Conservation (phyloP, 2,888 invertebrate genomes). For the Euproctis similis region DNA sequence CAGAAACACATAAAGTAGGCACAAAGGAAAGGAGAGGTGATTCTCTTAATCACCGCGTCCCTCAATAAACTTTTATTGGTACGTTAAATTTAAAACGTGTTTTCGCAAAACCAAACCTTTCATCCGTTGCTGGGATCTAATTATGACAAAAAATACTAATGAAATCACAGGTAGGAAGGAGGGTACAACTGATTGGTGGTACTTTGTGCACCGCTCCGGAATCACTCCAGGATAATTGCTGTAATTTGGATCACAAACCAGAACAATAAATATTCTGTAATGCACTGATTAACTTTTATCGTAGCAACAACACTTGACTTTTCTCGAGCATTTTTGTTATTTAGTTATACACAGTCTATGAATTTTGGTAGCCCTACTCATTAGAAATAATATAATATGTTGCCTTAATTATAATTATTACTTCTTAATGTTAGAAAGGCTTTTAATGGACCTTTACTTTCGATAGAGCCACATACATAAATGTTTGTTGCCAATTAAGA, state of each 20-base stretch:
- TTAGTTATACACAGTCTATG: too few relatives aligned
- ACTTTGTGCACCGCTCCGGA: constrained; percentile 12
- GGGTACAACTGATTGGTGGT: constrained; percentile 12
- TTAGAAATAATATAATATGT: too few relatives aligned
- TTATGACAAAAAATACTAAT: constrained; percentile 21
- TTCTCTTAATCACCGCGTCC: constrained; percentile 45
- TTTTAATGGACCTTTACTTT: too few relatives aligned
- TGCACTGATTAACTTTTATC: too few relatives aligned
- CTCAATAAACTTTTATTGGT: constrained; percentile 47
- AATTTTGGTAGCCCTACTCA: too few relatives aligned
- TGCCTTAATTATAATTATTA: too few relatives aligned
- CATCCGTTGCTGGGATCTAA: constrained; percentile 13
- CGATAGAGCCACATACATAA: too few relatives aligned
- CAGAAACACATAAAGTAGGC: constrained; percentile 33
- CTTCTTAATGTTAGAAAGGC: too few relatives aligned
- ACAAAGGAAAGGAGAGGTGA: constrained; percentile 42
- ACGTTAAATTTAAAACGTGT: constrained; percentile 40
- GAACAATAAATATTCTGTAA: constrained; percentile 11
- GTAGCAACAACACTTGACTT: too few relatives aligned
- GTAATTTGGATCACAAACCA: not conserved
- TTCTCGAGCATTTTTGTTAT: too few relatives aligned
- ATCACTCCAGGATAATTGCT: constrained; percentile 7
- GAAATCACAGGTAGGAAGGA: constrained; percentile 3
- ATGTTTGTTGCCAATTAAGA: too few relatives aligned
- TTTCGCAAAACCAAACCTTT: constrained; percentile 34